A percentile compares a stretch with the other conserved stretches of the same genome.
Evolutionary conservation across 2,888 invertebrate species (phyloP).

Genomic region (Trilocha varians): DNA sequence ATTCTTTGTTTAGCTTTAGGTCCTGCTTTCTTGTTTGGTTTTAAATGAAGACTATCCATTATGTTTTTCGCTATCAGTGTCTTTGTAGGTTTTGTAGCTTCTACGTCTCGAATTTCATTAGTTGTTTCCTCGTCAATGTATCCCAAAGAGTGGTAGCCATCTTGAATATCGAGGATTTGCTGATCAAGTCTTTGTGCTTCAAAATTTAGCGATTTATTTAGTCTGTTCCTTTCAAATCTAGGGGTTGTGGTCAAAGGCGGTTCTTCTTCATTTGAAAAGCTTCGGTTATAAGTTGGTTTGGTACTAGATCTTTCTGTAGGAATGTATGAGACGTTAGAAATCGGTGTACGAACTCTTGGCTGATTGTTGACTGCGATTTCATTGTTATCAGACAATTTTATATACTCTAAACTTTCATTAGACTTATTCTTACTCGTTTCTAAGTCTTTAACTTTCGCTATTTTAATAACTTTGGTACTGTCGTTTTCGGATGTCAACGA

Average conservation of each 20-base stretch:
- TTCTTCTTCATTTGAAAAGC: conserved; percentile 53
- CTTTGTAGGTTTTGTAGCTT: conserved; percentile 54
- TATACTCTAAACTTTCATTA: conserved; percentile 60
- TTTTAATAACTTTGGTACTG: conserved; percentile 52
- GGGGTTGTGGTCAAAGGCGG: conserved; percentile 46
- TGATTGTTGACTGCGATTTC: conserved; percentile 67
- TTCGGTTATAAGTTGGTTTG: conserved; percentile 48
- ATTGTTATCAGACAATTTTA: conserved; percentile 58
- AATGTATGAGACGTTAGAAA: conserved; percentile 57
- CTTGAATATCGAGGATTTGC: conserved; percentile 66
- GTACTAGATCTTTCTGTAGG: conserved; percentile 49
- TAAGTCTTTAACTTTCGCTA: conserved; percentile 63
- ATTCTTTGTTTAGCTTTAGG: conserved; percentile 61
- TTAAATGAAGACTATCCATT: conserved; percentile 63
- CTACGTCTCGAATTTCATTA: conserved; percentile 28
- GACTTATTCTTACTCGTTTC: conserved; percentile 59
- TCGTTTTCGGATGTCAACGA: conserved; percentile 55
- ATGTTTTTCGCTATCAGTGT: conserved; percentile 63
- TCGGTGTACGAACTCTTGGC: conserved; percentile 63
- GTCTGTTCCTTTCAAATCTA: conserved; percentile 63
- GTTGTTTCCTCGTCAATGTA: conserved; percentile 56
- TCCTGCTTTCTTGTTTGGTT: conserved; percentile 60
- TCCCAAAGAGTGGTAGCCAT: conserved; percentile 60
- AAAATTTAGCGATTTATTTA: conserved; percentile 65
- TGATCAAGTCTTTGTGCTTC: conserved; percentile 63